Evolutionary conservation across 2,888 invertebrate genomes (phyloP).

Genomic region (Aelia acuminata): DNA sequence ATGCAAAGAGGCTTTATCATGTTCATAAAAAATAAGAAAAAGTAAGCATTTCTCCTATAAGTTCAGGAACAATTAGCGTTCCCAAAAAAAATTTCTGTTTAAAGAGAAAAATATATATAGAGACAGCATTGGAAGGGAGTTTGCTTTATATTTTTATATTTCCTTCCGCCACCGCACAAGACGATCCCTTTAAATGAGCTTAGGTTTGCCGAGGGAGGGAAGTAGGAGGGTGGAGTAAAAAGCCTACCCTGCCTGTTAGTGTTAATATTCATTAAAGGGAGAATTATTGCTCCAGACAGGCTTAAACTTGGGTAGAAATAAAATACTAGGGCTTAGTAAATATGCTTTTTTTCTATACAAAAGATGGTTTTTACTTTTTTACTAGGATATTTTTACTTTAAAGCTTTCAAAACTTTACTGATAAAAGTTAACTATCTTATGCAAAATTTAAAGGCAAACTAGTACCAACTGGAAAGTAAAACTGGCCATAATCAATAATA

Average conservation of each 20-base stretch:
- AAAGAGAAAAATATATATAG: background rate
- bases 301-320: conserved; percentile 11
- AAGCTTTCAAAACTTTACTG: no score
- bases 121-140: background rate
- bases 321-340: conserved; percentile 3
- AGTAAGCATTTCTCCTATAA: no score
- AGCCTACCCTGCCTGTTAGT: background rate
- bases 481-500: no score
- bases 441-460: no score
- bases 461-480: no score
- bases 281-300: conserved; percentile 16
- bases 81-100: no score
- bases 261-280: conserved; percentile 32
- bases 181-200: background rate
- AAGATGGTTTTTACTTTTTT: background rate
- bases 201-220: background rate
- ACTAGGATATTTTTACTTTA: background rate
- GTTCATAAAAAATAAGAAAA: no score
- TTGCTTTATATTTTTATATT: background rate
- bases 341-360: background rate
- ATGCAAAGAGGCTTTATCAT: no score
- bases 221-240: background rate
- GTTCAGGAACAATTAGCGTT: no score
- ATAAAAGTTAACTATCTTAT: no score
- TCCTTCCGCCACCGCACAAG: background rate